Percentiles rank a stretch among this genome's conserved stretches.
Conservation (phyloP, 2,888 invertebrate genomes). For the Drosophila anomelani region DNA sequence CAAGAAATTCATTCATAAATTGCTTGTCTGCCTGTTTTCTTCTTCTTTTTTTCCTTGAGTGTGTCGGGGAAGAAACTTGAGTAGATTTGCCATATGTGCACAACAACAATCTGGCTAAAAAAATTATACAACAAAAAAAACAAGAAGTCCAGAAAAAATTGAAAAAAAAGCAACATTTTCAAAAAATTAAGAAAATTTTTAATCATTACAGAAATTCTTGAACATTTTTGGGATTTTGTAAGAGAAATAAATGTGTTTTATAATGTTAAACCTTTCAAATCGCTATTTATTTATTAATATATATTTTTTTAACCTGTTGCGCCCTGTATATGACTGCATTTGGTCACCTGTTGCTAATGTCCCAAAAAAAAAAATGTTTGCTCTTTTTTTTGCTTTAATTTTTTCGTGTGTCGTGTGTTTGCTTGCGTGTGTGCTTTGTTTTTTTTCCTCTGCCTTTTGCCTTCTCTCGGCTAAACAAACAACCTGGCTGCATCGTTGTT, state of each 20-base stretch:
- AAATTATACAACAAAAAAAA: conserved; percentile 22
- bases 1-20: conserved; percentile 83
- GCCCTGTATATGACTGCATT: conserved; percentile 51
- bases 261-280: background rate
- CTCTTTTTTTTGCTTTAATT: conserved; percentile 37
- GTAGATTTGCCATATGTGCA: conserved; percentile 71
- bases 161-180: background rate
- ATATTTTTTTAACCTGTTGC: conserved; percentile 66
- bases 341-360: conserved; percentile 67
- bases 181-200: background rate
- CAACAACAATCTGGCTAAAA: conserved; percentile 41
- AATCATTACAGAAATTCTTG: background rate
- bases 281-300: conserved; percentile 7
- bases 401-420: conserved; percentile 21
- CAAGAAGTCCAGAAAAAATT: background rate
- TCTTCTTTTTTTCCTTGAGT: conserved; percentile 7
- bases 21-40: conserved; percentile 38
- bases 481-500: conserved; percentile 66
- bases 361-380: conserved; percentile 17
- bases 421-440: conserved; percentile 47
- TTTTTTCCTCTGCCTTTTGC: conserved; percentile 56
- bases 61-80: conserved; percentile 58
- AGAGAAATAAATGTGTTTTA: background rate
- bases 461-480: conserved; percentile 74
- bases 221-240: background rate